Base-by-base conservation (phyloP, 2,797 vertebrate species). In the Adrianichthys oophorus region DNA sequence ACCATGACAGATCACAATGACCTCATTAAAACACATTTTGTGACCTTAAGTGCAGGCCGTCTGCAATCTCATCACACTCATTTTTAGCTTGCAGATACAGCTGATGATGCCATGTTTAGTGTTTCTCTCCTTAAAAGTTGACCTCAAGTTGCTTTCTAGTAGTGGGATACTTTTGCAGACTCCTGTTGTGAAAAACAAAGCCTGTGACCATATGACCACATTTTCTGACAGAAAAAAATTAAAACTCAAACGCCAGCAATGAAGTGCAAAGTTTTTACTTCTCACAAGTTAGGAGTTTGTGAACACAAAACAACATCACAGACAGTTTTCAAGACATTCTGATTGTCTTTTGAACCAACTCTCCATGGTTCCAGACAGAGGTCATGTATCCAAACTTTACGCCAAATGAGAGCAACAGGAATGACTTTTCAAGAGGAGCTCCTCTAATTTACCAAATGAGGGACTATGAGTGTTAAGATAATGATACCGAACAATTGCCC, bases 221-320 rank as follows among this genome's bases (percentile, higher is more conserved):
- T 40, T 50, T 76, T 54, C 24, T 48, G 43, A 62, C 49, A 41
- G 47, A 65, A 47, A 47, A 47, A 15, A 64, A 56, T 48, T 37
- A 0, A 75, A 78, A 65, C 65, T 29, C 43, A 55, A 46, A 83
- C 62, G 47, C 32, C 16, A 14, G 32, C 17, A 29, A 29, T 52
- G 60, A 32, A 74, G 80, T 87, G 83, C 72, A 83, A 89, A 82
- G 69, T 83, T 72, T 91, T 88, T 87, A 88, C 79, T 86, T 85
- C 67, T 84, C 65, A 84, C 80, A 80, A 56, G 62, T 77, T 69
- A 62, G 79, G 69, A 75, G 42, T 74, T 84, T 70, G 49, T 76
- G 51, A 62, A 83, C 70, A 82, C 48, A 77, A 72, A 52, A 80
- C 64, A 71, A 76, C 37, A 65, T 66, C 62, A 67, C 74, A 24